phyloP scores from a whole-genome alignment of 2,113 vertebrate genomes.

The Sclerurus mexicanus region DNA sequence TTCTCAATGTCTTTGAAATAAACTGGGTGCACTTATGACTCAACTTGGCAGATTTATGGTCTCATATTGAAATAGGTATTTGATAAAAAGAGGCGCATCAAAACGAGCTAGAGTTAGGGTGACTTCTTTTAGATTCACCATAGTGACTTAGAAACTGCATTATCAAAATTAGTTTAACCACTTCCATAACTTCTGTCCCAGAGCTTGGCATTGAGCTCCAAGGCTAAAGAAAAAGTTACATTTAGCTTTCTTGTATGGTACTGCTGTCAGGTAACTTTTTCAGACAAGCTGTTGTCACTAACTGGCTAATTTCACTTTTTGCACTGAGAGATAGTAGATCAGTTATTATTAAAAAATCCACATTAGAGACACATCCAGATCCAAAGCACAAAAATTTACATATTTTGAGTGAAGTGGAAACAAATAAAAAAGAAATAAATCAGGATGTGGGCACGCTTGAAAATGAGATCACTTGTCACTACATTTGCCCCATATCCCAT shows the following conservation, averaged over 20 bases:
- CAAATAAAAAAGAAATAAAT: neutral
- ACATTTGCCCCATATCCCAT: neutral
- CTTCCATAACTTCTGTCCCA: neutral
- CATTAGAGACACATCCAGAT: neutral
- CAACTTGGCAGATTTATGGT: neutral
- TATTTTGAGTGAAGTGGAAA: neutral
- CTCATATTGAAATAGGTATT: neutral
- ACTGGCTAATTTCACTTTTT: neutral
- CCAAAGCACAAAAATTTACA: neutral
- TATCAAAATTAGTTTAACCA: neutral
- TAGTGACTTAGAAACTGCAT: neutral
- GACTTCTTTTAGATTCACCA: neutral
- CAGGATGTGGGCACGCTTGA: neutral
- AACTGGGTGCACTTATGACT: neutral
- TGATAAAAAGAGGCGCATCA: neutral
- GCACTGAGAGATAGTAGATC: neutral
- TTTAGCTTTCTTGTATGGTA: neutral
- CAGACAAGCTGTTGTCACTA: neutral
- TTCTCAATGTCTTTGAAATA: slow-evolving; percentile 9
- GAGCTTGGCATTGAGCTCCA: neutral
- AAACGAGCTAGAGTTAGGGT: neutral
- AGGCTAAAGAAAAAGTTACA: neutral
- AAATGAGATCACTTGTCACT: neutral
- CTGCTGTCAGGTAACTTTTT: neutral
- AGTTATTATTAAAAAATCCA: neutral